Base-by-base conservation (phyloP, 2,888 invertebrate species). In the Pecten maximus region DNA sequence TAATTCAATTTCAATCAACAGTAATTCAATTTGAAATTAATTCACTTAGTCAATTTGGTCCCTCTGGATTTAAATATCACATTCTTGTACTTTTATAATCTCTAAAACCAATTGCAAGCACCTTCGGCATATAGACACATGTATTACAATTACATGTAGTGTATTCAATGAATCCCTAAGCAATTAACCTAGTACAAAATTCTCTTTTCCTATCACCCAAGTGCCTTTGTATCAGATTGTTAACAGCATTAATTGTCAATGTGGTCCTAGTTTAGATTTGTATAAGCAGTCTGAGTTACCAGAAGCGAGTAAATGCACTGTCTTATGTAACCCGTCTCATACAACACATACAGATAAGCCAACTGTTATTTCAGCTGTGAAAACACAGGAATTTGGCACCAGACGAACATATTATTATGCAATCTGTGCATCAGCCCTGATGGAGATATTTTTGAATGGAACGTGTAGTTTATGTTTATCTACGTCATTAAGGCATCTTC, bases 291-390 rank as follows among this genome's bases (percentile, higher is more conserved):
- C 60, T 28, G 28, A 15, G 28, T 28, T 60, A 28, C 60, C 28
- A 60, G 60, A 16, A 28, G 28, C 2, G 2, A 15, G 50, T 28
- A n/a, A 60, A 60, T 60, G 4, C 28, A 3, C n/a, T 60, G 60
- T 60, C n/a, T 60, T 28, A 28, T 15, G 60, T 60, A 60, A 60
- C n/a, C 60, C n/a, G 60, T n/a, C 10, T n/a, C 15, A 60, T 28
- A 60, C 60, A 60, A 60, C 60, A 44, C 60, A 28, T 28, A n/a
- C 4, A 8, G 60, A 60, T 60, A 60, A 60, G 60, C 15, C 60
- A 60, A 60, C 8, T 60, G 60, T 60, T 60, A 60, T n/a, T 60
- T 16, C 60, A 60, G 60, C 60, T 60, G 60, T n/a, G 60, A 60
- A 60, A n/a, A 60, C 10, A 60, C 60, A 60, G 60, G 60, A 60